These are phyloP conservation scores for Xanthorhoe designata DNA, from an alignment of 2,888 invertebrate genomes.

Conservation along the genomic window DNA sequence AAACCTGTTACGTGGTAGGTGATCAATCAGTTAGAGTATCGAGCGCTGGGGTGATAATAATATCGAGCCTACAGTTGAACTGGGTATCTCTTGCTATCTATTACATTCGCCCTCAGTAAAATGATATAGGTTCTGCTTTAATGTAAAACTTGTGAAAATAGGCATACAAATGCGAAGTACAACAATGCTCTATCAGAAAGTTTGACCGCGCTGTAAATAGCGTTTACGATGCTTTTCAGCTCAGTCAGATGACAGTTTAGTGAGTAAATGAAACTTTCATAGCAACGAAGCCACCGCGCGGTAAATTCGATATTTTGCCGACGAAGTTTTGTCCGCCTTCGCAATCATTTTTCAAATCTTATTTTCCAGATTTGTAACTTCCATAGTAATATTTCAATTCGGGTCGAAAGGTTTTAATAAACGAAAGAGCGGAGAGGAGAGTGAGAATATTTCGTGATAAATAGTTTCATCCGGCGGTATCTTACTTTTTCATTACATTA, in stretches of 20 bases:
- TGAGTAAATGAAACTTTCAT: conserved; percentile 44
- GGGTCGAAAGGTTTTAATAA: conserved; percentile 65
- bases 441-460: conserved; percentile 27
- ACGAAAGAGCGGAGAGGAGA: conserved; percentile 43
- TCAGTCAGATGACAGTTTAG: conserved; percentile 49
- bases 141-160: conserved; percentile 42
- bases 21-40: conserved; percentile 63
- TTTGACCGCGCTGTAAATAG: conserved; percentile 49
- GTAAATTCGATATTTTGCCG: conserved; percentile 56
- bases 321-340: conserved; percentile 48
- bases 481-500: conserved; percentile 32
- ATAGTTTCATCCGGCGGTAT: conserved; percentile 29
- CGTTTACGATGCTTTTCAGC: conserved; percentile 53
- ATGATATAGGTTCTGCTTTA: conserved; percentile 37
- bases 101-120: conserved; percentile 23
- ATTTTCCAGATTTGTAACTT: conserved; percentile 58
- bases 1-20: conserved; percentile 47
- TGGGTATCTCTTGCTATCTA: conserved; percentile 37
- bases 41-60: conserved; percentile 49
- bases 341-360: conserved; percentile 61
- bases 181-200: conserved; percentile 50
- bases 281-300: conserved; percentile 35
- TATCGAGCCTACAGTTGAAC: conserved; percentile 58
- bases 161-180: conserved; percentile 44
- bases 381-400: conserved; percentile 59